A percentile compares a stretch with the other conserved stretches of the same genome.
Evolutionary conservation across 2,888 invertebrate genomes (phyloP).

Genomic region (Eurytoma californica): DNA sequence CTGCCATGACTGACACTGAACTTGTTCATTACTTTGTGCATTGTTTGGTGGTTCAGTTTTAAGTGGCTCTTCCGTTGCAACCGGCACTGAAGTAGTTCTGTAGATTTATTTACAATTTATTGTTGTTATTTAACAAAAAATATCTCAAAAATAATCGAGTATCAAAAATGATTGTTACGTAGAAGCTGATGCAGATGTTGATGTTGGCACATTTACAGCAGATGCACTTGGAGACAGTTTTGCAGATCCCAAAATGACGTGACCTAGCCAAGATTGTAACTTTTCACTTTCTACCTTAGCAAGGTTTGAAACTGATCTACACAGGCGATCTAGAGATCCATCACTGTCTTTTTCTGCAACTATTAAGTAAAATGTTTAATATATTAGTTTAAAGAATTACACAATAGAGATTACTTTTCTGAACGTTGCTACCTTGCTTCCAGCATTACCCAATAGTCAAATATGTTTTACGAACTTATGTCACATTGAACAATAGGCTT

Average conservation of each 20-base stretch:
- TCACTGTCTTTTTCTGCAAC: constrained; percentile 73
- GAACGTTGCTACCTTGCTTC: too few relatives aligned
- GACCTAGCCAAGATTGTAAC: constrained; percentile 81
- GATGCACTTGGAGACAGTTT: constrained; percentile 74
- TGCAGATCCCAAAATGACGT: constrained; percentile 80
- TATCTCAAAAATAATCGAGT: constrained; percentile 14
- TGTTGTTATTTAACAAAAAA: constrained; percentile 11
- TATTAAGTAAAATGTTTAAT: constrained; percentile 6
- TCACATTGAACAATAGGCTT: too few relatives aligned
- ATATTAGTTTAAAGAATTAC: background rate
- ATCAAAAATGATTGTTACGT: constrained; percentile 35
- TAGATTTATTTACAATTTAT: background rate
- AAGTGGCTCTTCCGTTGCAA: constrained; percentile 61
- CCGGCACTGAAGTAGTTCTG: constrained; percentile 55
- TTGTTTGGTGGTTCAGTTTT: constrained; percentile 66
- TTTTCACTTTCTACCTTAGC: constrained; percentile 80
- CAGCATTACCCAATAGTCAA: too few relatives aligned
- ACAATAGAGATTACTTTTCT: too few relatives aligned
- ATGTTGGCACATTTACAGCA: constrained; percentile 76
- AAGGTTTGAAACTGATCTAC: constrained; percentile 81
- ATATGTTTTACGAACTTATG: too few relatives aligned
- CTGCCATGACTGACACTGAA: constrained; percentile 66
- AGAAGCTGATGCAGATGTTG: constrained; percentile 9
- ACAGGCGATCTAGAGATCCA: constrained; percentile 81
- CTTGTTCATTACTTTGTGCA: constrained; percentile 60